These are phyloP conservation scores for Drosophila nr. perissopoda DNA, from an alignment of 2,888 invertebrate genomes.

Conservation along the genomic window DNA sequence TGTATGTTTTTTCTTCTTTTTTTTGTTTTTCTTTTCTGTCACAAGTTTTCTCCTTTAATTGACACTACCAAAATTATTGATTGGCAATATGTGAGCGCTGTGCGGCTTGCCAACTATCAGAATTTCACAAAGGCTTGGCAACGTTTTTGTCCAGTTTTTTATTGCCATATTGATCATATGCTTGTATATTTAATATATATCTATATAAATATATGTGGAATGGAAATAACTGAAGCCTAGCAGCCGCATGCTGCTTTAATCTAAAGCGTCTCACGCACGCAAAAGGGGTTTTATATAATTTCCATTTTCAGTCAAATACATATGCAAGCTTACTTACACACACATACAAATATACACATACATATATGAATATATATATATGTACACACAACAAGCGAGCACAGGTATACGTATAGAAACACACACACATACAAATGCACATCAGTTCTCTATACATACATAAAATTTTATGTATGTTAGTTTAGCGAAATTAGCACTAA, in stretches of 20 bases:
- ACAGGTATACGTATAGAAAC: slow-evolving; percentile 48
- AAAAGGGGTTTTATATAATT: slow-evolving; percentile 74
- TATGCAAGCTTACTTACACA: slow-evolving; percentile 43
- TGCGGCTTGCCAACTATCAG: slow-evolving; percentile 43
- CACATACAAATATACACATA: slow-evolving; percentile 25
- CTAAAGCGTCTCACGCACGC: slow-evolving; percentile 55
- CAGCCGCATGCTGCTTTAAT: slow-evolving; percentile 48
- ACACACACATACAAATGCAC: slow-evolving; percentile 33
- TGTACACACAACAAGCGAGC: slow-evolving; percentile 18
- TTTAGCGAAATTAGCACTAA: slow-evolving; percentile 56
- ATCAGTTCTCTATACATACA: slow-evolving; percentile 53
- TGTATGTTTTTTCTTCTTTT: slow-evolving; percentile 9
- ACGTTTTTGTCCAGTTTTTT: slow-evolving; percentile 32
- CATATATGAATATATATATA: slow-evolving; percentile 4
- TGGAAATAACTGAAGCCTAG: slow-evolving; percentile 41
- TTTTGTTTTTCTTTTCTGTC: slow-evolving; percentile 6
- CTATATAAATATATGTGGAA: background rate
- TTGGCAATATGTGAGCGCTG: slow-evolving; percentile 31
- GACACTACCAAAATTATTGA: slow-evolving; percentile 51
- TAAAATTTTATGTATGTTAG: slow-evolving; percentile 39
- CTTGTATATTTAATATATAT: slow-evolving; percentile 3
- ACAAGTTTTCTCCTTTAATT: slow-evolving; percentile 41
- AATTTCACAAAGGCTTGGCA: slow-evolving; percentile 44
- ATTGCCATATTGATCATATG: slow-evolving; percentile 52
- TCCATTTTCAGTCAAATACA: slow-evolving; percentile 70